Evolutionary conservation across 2,797 vertebrate species (phyloP), one percentile per base, ranked within the genome.

Genomic region (Fundulus diaphanus): DNA sequence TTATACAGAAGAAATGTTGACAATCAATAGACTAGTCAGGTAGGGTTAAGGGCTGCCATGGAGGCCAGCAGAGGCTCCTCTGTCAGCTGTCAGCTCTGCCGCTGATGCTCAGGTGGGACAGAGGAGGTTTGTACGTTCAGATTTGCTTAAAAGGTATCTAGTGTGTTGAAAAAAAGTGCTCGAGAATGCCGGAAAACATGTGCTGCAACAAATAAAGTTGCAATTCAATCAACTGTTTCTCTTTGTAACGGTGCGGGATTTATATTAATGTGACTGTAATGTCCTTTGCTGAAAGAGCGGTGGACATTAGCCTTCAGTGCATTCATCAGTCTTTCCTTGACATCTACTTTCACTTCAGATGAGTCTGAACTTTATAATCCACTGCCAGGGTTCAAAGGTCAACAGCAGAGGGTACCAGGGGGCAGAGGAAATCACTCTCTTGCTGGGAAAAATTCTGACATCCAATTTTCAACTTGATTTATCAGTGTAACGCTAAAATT

Each of bases 381-480:
- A 94, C 95, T 95, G 94, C 94, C 94, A 94, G 93, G 93, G 94
- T 96, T 97, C 96, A 95, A 93, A 94, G 97, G 97, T 97, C 96
- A 97, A 96, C 91, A 91, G 92, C 91, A 93, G 89, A 90, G 90
- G 92, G 91, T 91, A 87, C 84, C 83, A 85, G 89, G 95, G 95
- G 94, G 92, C 94, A 96, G 83, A 81, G 91, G 96, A 97, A 97
- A 96, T 97, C 96, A 96, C 95, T 96, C 93, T 91, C 94, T 90
- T 88, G 85, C 92, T 92, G 92, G 90, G 95, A 96, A 95, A 96
- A 96, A 96, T 90, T 84, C 94, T 98, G 98, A 98, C 98, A 99
- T 97, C 97, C 97, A 99, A 99, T 99, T 99, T 99, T 99, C 97
- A 96, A 97, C 95, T 95, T 99, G 98, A 99, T 99, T 99, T 99